These are phyloP conservation scores for Rallus crepitans DNA, from an alignment of 2,797 vertebrate species.

Conservation along the genomic window DNA sequence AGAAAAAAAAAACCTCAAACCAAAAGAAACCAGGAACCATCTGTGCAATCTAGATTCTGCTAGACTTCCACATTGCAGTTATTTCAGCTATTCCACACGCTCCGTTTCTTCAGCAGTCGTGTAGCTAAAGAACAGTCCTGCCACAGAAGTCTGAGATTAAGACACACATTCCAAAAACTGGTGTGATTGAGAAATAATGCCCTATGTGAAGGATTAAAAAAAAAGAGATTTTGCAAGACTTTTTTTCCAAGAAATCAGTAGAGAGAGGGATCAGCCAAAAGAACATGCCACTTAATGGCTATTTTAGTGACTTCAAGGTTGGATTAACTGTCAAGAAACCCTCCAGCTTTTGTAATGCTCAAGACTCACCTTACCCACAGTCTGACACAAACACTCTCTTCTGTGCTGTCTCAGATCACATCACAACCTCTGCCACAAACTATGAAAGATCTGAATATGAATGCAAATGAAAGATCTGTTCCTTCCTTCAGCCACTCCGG, in stretches of 20 bases:
- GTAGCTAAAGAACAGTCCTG: not conserved
- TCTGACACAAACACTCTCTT: not conserved
- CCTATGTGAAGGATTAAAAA: not conserved
- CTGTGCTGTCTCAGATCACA: not conserved
- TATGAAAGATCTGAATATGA: not conserved
- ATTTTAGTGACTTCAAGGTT: not conserved
- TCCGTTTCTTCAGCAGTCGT: not conserved
- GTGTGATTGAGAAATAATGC: not conserved
- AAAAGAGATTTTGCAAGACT: not conserved
- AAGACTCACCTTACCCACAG: not conserved
- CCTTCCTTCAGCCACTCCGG: not conserved
- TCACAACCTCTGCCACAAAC: not conserved
- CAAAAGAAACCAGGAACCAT: not conserved
- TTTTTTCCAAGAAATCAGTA: not conserved
- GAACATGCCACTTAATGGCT: not conserved
- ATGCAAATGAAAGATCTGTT: not conserved
- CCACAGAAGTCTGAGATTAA: not conserved
- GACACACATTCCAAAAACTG: not conserved
- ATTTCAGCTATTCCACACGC: not conserved
- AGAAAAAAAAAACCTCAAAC: not conserved
- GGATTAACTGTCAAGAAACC: not conserved
- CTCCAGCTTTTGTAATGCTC: not conserved
- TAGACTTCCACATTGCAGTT: not conserved
- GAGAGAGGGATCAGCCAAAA: not conserved
- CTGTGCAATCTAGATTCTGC: not conserved